Conservation (phyloP, 2,113 vertebrate genomes). For the Etia nguti region DNA sequence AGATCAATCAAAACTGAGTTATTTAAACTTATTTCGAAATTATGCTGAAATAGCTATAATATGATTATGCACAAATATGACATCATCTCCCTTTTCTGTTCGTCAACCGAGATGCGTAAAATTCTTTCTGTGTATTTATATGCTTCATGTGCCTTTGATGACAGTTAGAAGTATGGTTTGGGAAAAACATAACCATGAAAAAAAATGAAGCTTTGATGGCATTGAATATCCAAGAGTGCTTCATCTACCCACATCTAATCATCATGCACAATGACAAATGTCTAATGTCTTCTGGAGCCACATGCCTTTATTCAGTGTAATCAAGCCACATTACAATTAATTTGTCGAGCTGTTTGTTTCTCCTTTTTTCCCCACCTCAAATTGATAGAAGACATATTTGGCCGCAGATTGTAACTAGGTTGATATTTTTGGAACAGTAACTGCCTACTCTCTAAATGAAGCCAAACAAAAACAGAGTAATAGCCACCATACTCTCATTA, state of each 20-base stretch:
- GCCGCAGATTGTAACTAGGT: neutral
- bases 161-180: neutral
- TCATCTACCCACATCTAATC: neutral
- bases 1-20: neutral
- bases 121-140: neutral
- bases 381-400: neutral
- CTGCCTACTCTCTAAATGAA: neutral
- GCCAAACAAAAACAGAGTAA: neutral
- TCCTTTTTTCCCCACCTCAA: neutral
- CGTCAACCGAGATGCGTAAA: neutral
- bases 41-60: neutral
- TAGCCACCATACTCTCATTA: neutral
- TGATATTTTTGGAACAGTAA: neutral
- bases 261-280: neutral
- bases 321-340: neutral
- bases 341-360: neutral
- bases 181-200: neutral
- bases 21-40: neutral
- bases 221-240: neutral
- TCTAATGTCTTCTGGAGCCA: neutral
- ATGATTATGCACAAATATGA: neutral
- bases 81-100: neutral
- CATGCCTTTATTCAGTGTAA: neutral
- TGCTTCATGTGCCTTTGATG: neutral
- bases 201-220: neutral